Evolutionary conservation across 2,113 vertebrate species (phyloP).

Genomic region (Phrynocephalus versicolor): DNA sequence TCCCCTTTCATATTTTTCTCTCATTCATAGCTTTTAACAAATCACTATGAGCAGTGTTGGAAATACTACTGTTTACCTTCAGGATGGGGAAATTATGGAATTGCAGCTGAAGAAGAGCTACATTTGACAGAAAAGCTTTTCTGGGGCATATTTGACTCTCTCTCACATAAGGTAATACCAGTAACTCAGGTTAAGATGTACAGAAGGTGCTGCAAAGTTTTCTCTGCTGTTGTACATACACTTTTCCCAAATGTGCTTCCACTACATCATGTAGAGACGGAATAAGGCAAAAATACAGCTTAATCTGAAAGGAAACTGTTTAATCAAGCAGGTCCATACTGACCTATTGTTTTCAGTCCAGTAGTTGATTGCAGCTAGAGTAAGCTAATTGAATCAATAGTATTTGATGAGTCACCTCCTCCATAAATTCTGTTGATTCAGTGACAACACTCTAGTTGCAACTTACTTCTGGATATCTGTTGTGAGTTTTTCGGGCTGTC

Average conservation of each 20-base stretch:
- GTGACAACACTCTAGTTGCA: too few species aligned
- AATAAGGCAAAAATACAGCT: background rate
- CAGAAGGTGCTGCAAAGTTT: background rate
- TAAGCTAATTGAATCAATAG: too few species aligned
- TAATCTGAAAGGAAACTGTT: conserved; percentile 14
- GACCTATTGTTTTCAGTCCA: background rate
- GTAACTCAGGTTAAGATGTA: background rate
- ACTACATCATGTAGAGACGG: background rate
- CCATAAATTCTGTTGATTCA: too few species aligned
- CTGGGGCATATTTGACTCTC: conserved; percentile 97
- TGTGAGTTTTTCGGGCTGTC: too few species aligned
- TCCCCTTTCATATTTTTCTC: conserved; percentile 16
- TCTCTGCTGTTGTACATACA: background rate
- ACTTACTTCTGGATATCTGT: too few species aligned
- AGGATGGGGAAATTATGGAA: conserved; percentile 92
- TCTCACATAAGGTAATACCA: conserved; percentile 90
- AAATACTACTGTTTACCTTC: conserved; percentile 98
- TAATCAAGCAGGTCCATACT: background rate
- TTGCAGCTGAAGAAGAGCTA: conserved; percentile 92
- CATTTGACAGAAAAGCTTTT: conserved; percentile 98
- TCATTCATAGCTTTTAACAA: conserved; percentile 86
- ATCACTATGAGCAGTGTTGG: conserved; percentile 98
- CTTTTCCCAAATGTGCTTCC: conserved; percentile 7
- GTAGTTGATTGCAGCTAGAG: too few species aligned
- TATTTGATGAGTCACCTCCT: too few species aligned